Percentiles rank a stretch among this genome's conserved stretches.
These are phyloP conservation scores for Zelostemma sp. DNA, from an alignment of 1,140 invertebrate species.

Conservation along the genomic window DNA sequence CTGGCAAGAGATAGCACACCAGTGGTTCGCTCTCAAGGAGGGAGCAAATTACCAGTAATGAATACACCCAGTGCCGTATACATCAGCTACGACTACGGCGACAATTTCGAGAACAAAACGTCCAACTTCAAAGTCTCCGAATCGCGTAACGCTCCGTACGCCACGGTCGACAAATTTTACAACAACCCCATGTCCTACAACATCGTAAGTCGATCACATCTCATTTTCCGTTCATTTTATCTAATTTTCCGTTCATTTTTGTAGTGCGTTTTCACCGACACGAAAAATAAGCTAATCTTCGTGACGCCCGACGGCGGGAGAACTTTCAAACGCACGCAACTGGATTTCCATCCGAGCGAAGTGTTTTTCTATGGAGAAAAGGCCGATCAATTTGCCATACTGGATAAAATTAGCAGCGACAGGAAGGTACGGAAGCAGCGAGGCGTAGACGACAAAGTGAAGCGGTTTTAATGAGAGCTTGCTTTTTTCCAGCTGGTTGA, in stretches of 20 bases:
- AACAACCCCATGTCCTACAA: slow-evolving; percentile 83
- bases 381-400: slow-evolving; percentile 69
- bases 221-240: too few relatives aligned
- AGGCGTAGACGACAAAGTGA: not conserved
- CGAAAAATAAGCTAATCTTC: slow-evolving; percentile 81
- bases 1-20: slow-evolving; percentile 79
- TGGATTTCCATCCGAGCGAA: slow-evolving; percentile 83
- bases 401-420: slow-evolving; percentile 79
- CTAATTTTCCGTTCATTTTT: slow-evolving; percentile 60
- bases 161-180: slow-evolving; percentile 85
- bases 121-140: slow-evolving; percentile 74
- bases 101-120: slow-evolving; percentile 82
- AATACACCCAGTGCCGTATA: slow-evolving; percentile 80
- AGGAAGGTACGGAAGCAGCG: slow-evolving; percentile 73
- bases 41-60: slow-evolving; percentile 56
- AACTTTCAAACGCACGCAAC: slow-evolving; percentile 72
- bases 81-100: slow-evolving; percentile 89
- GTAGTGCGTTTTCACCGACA: slow-evolving; percentile 89
- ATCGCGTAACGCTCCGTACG: slow-evolving; percentile 71
- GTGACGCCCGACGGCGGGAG: slow-evolving; percentile 81
- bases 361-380: slow-evolving; percentile 81
- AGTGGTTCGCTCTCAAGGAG: slow-evolving; percentile 46
- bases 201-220: slow-evolving; percentile 75
- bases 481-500: slow-evolving; percentile 3
- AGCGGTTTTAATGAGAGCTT: not conserved